These are phyloP conservation scores for Conistra vaccinii DNA, from an alignment of 2,888 invertebrate species.

Conservation along the genomic window DNA sequence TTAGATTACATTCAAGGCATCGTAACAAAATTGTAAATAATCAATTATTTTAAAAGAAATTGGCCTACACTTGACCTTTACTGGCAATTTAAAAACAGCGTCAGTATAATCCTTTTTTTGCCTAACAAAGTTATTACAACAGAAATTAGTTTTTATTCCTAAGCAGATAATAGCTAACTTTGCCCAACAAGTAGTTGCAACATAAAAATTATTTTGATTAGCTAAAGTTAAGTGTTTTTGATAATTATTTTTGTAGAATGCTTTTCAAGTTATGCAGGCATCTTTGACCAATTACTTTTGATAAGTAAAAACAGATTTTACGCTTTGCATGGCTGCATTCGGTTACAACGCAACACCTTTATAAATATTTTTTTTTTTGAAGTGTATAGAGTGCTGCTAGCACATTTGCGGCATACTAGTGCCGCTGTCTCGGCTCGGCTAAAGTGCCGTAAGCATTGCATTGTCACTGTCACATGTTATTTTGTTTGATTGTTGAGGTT, in stretches of 20 bases:
- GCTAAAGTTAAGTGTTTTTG: conserved; percentile 34
- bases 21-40: neutral
- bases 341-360: neutral
- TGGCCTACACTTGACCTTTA: neutral
- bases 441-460: no score
- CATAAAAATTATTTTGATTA: conserved; percentile 26
- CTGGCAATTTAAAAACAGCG: neutral
- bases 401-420: no score
- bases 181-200: neutral
- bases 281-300: conserved; percentile 11
- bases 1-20: neutral
- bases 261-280: neutral
- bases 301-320: conserved; percentile 5
- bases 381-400: no score
- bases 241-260: conserved; percentile 36
- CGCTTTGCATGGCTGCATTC: neutral
- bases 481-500: no score
- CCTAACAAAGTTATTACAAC: neutral
- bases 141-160: neutral
- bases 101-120: neutral
- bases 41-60: neutral
- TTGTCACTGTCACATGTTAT: no score
- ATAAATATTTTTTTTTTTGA: neutral
- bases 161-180: neutral
- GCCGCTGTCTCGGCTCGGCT: no score